Evolutionary conservation across 2,797 vertebrate genomes (phyloP).

Genomic region (Anas flavirostris): DNA sequence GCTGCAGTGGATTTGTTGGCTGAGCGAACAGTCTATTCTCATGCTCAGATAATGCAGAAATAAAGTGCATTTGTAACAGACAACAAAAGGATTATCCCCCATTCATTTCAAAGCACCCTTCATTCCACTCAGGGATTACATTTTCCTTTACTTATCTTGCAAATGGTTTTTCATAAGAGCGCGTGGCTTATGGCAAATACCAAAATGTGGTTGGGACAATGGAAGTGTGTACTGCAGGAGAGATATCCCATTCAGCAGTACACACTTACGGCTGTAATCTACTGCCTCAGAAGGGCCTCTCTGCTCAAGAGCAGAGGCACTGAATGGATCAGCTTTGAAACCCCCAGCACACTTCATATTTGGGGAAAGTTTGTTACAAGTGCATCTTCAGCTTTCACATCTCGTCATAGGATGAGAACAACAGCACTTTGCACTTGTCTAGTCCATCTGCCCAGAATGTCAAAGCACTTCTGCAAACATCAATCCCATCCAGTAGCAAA

Average conservation of each 20-base stretch:
- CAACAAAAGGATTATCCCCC: slow-evolving; percentile 84
- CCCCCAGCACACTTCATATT: not conserved
- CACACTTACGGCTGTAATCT: slow-evolving; percentile 37
- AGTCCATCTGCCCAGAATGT: not conserved
- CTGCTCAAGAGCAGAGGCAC: not conserved
- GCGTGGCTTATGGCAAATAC: slow-evolving; percentile 70
- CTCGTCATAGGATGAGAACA: not conserved
- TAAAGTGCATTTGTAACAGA: slow-evolving; percentile 81
- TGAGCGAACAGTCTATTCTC: slow-evolving; percentile 66
- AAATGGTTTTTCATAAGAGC: slow-evolving; percentile 76
- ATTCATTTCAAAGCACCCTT: slow-evolving; percentile 82
- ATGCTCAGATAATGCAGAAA: slow-evolving; percentile 79
- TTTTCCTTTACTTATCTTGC: slow-evolving; percentile 83
- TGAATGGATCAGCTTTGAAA: not conserved
- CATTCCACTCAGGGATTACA: slow-evolving; percentile 82
- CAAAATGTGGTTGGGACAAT: slow-evolving; percentile 65
- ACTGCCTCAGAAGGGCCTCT: slow-evolving; percentile 4
- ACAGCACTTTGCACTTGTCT: fast-evolving
- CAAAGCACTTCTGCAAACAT: not conserved
- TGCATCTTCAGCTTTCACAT: not conserved
- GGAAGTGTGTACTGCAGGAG: slow-evolving; percentile 25
- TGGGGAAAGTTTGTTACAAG: not conserved
- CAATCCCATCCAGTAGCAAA: not conserved
- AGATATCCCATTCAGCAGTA: slow-evolving; percentile 20
- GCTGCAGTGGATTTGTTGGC: slow-evolving; percentile 68